phyloP scores from a whole-genome alignment of 2,113 vertebrate species.

The Poicephalus gulielmi region DNA sequence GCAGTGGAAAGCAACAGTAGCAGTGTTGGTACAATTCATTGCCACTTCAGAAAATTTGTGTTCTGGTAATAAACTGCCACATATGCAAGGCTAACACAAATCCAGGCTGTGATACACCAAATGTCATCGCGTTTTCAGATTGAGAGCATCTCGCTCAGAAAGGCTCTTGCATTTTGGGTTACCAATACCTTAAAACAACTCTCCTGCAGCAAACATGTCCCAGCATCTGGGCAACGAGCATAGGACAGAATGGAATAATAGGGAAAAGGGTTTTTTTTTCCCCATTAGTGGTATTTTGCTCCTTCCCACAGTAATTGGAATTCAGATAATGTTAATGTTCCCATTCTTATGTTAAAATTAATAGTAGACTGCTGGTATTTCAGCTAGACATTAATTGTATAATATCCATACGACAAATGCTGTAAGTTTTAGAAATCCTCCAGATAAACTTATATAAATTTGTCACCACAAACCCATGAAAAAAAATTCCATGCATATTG shows the following conservation, averaged over 20 bases:
- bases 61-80: not conserved
- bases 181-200: not conserved
- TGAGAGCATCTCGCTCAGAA: not conserved
- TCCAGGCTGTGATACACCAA: slow-evolving; percentile 19
- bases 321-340: slow-evolving; percentile 43
- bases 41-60: not conserved
- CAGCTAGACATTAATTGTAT: slow-evolving; percentile 59
- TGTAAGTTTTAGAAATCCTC: slow-evolving; percentile 63
- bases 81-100: slow-evolving; percentile 21
- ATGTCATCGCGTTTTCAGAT: slow-evolving; percentile 9
- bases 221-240: not conserved
- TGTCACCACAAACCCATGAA: slow-evolving; percentile 60
- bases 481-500: slow-evolving; percentile 37
- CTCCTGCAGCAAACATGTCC: not conserved
- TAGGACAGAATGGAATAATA: not conserved
- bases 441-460: slow-evolving; percentile 67
- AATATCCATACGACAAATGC: slow-evolving; percentile 60
- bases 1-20: not conserved
- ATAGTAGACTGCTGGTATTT: slow-evolving; percentile 60
- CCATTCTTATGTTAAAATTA: slow-evolving; percentile 67
- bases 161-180: not conserved
- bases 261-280: not conserved
- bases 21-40: not conserved
- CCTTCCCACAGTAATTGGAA: slow-evolving; percentile 41
- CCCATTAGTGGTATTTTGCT: slow-evolving; percentile 27